Conservation (phyloP, 2,113 vertebrate genomes). For the Sarotherodon lohbergeri region DNA sequence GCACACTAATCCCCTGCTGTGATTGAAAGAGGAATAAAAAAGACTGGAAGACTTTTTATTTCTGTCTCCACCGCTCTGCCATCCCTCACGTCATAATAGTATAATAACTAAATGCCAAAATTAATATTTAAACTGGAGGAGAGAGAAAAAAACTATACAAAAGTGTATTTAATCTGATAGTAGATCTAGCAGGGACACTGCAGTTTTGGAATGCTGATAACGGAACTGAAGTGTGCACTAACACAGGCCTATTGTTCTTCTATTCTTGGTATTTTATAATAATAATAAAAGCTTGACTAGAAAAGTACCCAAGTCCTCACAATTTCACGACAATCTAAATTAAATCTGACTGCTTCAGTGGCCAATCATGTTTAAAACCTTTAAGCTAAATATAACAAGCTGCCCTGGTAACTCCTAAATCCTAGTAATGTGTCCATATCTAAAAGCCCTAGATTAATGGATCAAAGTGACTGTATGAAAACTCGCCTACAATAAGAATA, state of each 20-base stretch:
- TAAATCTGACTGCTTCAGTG: neutral
- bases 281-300: neutral
- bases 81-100: neutral
- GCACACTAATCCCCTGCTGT: neutral
- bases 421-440: neutral
- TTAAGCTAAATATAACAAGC: neutral
- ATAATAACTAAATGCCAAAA: neutral
- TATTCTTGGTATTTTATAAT: neutral
- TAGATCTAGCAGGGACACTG: neutral
- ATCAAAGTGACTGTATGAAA: neutral
- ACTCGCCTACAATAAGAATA: neutral
- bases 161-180: neutral
- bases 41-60: neutral
- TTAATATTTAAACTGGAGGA: neutral
- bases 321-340: neutral
- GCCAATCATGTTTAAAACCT: neutral
- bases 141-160: neutral
- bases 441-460: neutral
- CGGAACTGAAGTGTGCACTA: neutral
- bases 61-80: neutral
- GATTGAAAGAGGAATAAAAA: neutral
- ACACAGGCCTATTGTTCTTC: neutral
- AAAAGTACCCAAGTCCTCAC: neutral
- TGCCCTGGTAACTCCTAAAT: neutral
- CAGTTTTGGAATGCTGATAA: neutral